A percentile compares a stretch with the other conserved stretches of the same genome.
Evolutionary conservation across 1,140 invertebrate genomes (phyloP).

Genomic region (Cotesia chilonis): DNA sequence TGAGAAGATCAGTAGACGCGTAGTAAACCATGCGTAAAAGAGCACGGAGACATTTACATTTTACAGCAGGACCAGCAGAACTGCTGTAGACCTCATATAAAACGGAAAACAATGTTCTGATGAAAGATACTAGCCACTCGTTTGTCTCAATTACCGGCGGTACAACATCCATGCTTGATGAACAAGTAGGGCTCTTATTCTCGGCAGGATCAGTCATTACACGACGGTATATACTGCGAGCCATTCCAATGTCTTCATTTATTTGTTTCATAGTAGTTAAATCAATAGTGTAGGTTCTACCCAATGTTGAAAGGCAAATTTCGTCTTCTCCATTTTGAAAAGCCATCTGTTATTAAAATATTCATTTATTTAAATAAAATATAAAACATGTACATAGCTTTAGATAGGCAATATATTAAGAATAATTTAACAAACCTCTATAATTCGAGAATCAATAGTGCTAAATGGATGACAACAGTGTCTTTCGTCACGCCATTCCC

Average conservation of each 20-base stretch:
- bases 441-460: constrained; percentile 79
- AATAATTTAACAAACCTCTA: constrained; percentile 71
- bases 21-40: constrained; percentile 95
- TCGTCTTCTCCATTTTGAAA: constrained; percentile 94
- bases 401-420: too few relatives aligned
- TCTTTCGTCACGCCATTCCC: constrained; percentile 94
- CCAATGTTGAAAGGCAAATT: constrained; percentile 89
- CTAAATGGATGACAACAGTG: constrained; percentile 79
- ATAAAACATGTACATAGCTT: too few relatives aligned
- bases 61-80: constrained; percentile 94
- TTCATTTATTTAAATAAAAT: background rate
- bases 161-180: constrained; percentile 62
- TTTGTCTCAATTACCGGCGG: constrained; percentile 63
- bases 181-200: constrained; percentile 61
- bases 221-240: constrained; percentile 85
- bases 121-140: constrained; percentile 73
- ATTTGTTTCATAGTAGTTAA: constrained; percentile 98
- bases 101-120: constrained; percentile 88
- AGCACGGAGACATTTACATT: constrained; percentile 95
- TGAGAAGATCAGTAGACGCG: constrained; percentile 84
- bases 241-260: constrained; percentile 95
- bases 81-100: constrained; percentile 97
- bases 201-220: constrained; percentile 64
- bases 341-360: constrained; percentile 75
- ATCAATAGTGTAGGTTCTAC: constrained; percentile 93